Conservation (phyloP, 2,888 invertebrate genomes). For the Eubasilissa splendida region DNA sequence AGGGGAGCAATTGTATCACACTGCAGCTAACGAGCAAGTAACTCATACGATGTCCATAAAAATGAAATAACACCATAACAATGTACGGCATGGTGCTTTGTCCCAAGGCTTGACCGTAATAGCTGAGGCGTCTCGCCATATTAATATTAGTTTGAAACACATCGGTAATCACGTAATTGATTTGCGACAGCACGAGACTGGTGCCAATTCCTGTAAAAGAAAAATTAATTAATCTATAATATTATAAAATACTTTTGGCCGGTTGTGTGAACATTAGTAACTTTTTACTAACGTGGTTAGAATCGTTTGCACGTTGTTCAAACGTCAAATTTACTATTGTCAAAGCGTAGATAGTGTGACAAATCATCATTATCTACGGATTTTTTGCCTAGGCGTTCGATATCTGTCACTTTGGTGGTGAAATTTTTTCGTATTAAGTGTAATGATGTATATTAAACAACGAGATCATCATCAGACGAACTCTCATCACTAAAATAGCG, state of each 20-base stretch:
- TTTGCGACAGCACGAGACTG: constrained; percentile 69
- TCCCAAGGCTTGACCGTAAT: constrained; percentile 69
- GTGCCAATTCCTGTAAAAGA: constrained; percentile 67
- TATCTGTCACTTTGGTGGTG: too few relatives aligned
- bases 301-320: too few relatives aligned
- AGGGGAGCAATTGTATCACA: constrained; percentile 68
- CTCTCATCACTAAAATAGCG: too few relatives aligned
- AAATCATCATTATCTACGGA: too few relatives aligned
- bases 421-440: too few relatives aligned
- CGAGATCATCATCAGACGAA: too few relatives aligned
- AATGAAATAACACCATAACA: constrained; percentile 65
- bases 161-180: constrained; percentile 70
- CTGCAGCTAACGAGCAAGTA: constrained; percentile 67
- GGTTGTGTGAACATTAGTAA: too few relatives aligned
- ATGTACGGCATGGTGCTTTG: constrained; percentile 69
- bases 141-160: constrained; percentile 68
- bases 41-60: constrained; percentile 66
- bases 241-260: not conserved
- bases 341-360: too few relatives aligned
- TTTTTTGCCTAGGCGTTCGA: too few relatives aligned
- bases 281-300: too few relatives aligned
- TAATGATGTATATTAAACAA: too few relatives aligned
- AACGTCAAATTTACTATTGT: too few relatives aligned
- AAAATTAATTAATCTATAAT: constrained; percentile 7
- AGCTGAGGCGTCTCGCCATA: constrained; percentile 66